Conservation (phyloP, 2,113 vertebrate species). For the Solea solea region DNA sequence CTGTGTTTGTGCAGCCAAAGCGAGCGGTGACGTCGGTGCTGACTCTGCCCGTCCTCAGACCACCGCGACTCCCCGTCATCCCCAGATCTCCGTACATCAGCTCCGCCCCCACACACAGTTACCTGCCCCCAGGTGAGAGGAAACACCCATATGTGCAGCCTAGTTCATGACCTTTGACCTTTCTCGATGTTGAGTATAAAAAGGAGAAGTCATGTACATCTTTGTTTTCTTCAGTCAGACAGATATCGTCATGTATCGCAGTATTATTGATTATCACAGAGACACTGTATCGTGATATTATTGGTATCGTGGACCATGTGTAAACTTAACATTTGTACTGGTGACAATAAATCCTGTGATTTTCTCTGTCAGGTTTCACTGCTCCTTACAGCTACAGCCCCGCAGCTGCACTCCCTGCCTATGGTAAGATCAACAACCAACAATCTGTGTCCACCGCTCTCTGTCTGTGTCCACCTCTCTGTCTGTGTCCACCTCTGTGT, state of each 20-base stretch:
- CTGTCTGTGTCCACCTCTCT: too few relatives aligned
- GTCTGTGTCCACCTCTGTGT: too few relatives aligned
- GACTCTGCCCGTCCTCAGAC: constrained; percentile 88
- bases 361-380: constrained; percentile 83
- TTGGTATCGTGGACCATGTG: too few relatives aligned
- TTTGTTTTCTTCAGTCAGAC: too few relatives aligned
- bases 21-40: constrained; percentile 84
- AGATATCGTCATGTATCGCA: too few relatives aligned
- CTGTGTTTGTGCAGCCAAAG: constrained; percentile 79
- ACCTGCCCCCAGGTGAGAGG: constrained; percentile 86
- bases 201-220: too few relatives aligned
- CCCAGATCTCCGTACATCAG: constrained; percentile 89
- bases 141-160: too few relatives aligned
- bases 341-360: background rate
- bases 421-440: constrained; percentile 81
- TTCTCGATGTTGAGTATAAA: too few relatives aligned
- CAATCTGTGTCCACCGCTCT: background rate
- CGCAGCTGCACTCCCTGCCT: constrained; percentile 83
- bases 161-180: too few relatives aligned
- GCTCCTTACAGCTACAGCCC: constrained; percentile 88
- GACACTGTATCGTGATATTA: too few relatives aligned
- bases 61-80: constrained; percentile 85
- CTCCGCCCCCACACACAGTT: constrained; percentile 85
- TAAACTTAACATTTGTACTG: too few relatives aligned
- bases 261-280: too few relatives aligned